Base-by-base conservation (phyloP, 2,797 vertebrate species). In the Rhinoraja longicauda region DNA sequence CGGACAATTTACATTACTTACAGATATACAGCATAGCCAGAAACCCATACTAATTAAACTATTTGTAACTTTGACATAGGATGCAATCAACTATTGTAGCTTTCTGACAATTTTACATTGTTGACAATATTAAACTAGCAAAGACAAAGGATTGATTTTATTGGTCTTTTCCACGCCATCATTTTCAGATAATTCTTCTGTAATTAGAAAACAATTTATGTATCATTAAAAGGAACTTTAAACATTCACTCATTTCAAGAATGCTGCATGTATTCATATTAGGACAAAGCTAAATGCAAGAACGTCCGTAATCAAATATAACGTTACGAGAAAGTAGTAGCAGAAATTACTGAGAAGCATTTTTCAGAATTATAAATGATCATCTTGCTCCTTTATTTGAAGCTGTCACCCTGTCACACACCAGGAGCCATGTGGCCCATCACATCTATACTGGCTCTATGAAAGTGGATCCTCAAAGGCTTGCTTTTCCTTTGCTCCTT, bases 1-100 rank as follows among this genome's bases (percentile, higher is more conserved):
- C 45, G 75, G 8, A 53, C 70, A 92, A 75, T 92, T 92, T 92
- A 73, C 90, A 92, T 88, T 88, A 92, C 45, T 92, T 92, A 92
- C 90, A 92, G 70, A 92, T 92, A 57, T 92, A 92, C 90, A 92
- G 90, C 67, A 53, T 70, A 9, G 64, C 39, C 32, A 90, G 29
- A 88, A 7, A 64, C 29, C 62, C 53, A 67, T 57, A 82, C 9
- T 32, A 64, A 88, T 88, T 88, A 15, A 39, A 72, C 67, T 70
- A 72, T 90, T 45, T 45, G 70, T 45, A 73, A 92, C 24, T 75
- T 29, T 64, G 90, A 36, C 90, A 53, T 73, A 53, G 13, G 70
- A 75, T 75, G 26, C 70, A 92, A 24, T 73, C 39, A 9, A 72
- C 91, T 15, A 19, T 29, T 53, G 53, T 10, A 90, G 19, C 36